These are phyloP conservation scores for human (Homo sapiens) DNA, from an alignment of 2,113 vertebrate genomes.

Conservation along the genomic window GRCh38 chr1:83511501-83512000, in stretches of 20 bases:
- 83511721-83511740: constrained; percentile 72
- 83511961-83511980: constrained; percentile 64
- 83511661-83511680: constrained; percentile 62
- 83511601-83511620: constrained; percentile 58
- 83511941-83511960: constrained; percentile 76
- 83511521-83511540: constrained; percentile 61
- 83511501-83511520: constrained; percentile 55
- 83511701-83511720: constrained; percentile 74
- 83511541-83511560: constrained; percentile 59
- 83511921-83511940: constrained; percentile 65
- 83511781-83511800: constrained; percentile 70
- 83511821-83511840: constrained; percentile 46
- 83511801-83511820: constrained; percentile 71
- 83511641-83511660: constrained; percentile 54
- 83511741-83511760: constrained; percentile 68
- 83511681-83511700: constrained; percentile 68
- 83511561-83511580: constrained; percentile 42
- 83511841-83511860: constrained; percentile 69
- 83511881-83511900: constrained; percentile 74
- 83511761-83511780: constrained; percentile 69
- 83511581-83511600: constrained; percentile 45
- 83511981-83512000: constrained; percentile 62
- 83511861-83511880: constrained; percentile 77
- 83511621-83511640: constrained; percentile 53
- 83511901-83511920: constrained; percentile 61